Evolutionary conservation across 2,113 vertebrate genomes (phyloP), one percentile per base, ranked within the genome.

Genomic region (Nesogale talazaci): DNA sequence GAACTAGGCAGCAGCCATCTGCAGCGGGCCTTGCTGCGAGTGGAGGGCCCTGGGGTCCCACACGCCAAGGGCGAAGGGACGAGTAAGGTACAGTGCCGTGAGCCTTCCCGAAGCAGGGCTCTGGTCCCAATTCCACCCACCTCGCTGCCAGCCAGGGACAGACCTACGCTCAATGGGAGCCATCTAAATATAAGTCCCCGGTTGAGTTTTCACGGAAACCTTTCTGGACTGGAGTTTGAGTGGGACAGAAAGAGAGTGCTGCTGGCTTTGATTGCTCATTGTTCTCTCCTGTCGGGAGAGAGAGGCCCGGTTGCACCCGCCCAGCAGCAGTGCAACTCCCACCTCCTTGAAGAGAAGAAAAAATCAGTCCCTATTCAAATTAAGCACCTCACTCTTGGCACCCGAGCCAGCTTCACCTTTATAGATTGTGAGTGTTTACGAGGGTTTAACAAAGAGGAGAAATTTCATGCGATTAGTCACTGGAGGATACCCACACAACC

Each of bases 381-480:
- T 81, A 85, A 91, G 76, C 85, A 38, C 80, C 91, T 93, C 92
- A 96, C 75, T 81, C 95, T 96, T 92, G 92, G 46, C 88, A 84
- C 16, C 89, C 95, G 94, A 97, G 67, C 69, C 91, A 75, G 42
- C 1, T 0, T 89, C 81, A 96, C 85, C 59, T 78, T 94, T 96
- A 95, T 97, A 94, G 92, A 94, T 63, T 80, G 86, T 59, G 90
- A 76, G 72, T 81, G 40, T 95, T 97, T 94, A 96, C 97, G 96
- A 97, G 97, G 97, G 84, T 95, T 97, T 95, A 96, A 94, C 0
- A 0, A 95, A 95, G 80, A 95, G 1, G 25, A 95, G 81, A 97
- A 96, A 95, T 93, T 95, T 96, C 91, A 96, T 63, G 76, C 94
- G 97, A 97, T 98, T 83, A 97, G 89, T 93, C 96, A 97, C 96